Conservation (phyloP, 2,113 vertebrate genomes). For the Hippoglossus stenolepis region DNA sequence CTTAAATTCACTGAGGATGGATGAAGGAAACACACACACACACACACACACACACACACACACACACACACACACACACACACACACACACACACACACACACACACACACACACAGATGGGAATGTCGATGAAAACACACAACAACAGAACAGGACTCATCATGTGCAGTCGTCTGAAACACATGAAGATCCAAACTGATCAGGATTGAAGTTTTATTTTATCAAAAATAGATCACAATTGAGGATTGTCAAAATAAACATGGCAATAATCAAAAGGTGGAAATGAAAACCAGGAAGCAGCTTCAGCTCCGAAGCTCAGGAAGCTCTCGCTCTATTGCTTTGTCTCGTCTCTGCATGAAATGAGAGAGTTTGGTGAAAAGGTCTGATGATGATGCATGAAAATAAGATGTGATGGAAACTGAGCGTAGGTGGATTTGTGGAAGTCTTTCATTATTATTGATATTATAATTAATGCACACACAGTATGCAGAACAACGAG, state of each 20-base stretch:
- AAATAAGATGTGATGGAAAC: too few relatives aligned
- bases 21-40: background rate
- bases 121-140: slow-evolving; percentile 22
- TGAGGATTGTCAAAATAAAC: slow-evolving; percentile 42
- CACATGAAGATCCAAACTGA: slow-evolving; percentile 48
- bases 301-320: slow-evolving; percentile 41
- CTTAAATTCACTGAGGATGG: too few relatives aligned
- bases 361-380: slow-evolving; percentile 3
- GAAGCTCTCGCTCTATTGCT: slow-evolving; percentile 48
- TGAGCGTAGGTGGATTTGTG: too few relatives aligned
- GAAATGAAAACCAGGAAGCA: slow-evolving; percentile 2
- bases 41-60: slow-evolving; percentile 6
- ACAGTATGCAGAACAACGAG: background rate
- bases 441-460: too few relatives aligned
- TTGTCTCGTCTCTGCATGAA: slow-evolving; percentile 16
- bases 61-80: background rate
- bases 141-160: slow-evolving; percentile 15
- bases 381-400: slow-evolving; percentile 14
- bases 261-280: slow-evolving; percentile 23
- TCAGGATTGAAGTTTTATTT: slow-evolving; percentile 70
- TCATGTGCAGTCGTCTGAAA: slow-evolving; percentile 19
- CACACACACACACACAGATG: background rate
- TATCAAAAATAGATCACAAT: slow-evolving; percentile 74
- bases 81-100: slow-evolving; percentile 3
- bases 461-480: background rate